Percentiles rank a stretch among this genome's conserved stretches.
Evolutionary conservation across 2,113 vertebrate genomes (phyloP).

Genomic region (Chiloscyllium plagiosum): DNA sequence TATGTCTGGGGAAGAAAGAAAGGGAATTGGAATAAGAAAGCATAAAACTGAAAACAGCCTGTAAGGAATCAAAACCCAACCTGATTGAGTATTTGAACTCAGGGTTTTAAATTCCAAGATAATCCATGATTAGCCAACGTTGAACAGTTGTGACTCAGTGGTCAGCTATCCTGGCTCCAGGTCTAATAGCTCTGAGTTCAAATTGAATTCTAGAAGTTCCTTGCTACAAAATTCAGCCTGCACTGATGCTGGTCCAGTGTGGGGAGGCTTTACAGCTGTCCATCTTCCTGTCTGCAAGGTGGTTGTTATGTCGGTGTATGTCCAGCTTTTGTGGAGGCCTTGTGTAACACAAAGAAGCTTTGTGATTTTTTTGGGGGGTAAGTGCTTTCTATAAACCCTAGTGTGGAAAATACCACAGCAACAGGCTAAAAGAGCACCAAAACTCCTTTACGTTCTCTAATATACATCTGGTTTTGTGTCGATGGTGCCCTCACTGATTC

Average conservation of each 20-base stretch:
- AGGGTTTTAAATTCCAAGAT: not conserved
- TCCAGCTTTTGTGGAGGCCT: no score
- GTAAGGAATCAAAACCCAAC: not conserved
- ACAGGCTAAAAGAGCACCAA: not conserved
- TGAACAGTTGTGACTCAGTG: not conserved
- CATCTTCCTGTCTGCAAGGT: no score
- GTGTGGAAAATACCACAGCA: not conserved
- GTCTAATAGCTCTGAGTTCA: no score
- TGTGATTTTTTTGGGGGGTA: not conserved
- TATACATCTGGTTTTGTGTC: not conserved
- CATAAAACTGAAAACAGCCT: not conserved
- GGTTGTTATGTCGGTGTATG: no score
- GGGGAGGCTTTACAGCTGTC: no score
- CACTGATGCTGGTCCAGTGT: no score
- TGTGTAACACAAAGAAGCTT: no score
- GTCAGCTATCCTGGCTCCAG: no score
- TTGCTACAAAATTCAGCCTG: no score
- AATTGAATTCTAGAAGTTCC: no score
- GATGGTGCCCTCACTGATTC: not conserved
- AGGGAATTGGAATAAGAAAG: not conserved
- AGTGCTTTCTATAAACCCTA: not conserved
- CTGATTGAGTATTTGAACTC: no score
- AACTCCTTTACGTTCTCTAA: not conserved
- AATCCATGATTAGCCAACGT: not conserved
- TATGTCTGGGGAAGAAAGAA: not conserved